These are phyloP conservation scores for Furcifer pardalis DNA, from an alignment of 2,797 vertebrate species.

Conservation along the genomic window DNA sequence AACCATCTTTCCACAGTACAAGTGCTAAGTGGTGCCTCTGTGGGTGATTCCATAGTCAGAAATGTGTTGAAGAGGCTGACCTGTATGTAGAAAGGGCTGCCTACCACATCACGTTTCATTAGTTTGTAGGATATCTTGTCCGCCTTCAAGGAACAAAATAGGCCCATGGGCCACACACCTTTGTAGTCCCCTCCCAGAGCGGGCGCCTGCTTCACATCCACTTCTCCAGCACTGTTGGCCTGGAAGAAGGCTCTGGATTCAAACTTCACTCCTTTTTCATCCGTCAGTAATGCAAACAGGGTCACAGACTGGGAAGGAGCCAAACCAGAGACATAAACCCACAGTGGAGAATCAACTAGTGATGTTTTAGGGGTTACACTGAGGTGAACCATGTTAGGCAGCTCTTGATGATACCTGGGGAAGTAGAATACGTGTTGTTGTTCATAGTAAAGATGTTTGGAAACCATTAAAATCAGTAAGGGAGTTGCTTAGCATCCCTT, in stretches of 20 bases:
- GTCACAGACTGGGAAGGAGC: constrained; percentile 72
- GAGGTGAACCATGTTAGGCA: constrained; percentile 58
- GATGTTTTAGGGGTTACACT: constrained; percentile 39
- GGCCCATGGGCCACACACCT: constrained; percentile 84
- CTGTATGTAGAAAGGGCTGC: constrained; percentile 68
- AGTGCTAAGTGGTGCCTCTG: constrained; percentile 51
- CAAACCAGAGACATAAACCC: constrained; percentile 75
- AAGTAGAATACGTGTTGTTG: background rate
- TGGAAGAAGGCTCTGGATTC: constrained; percentile 72
- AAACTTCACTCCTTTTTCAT: constrained; percentile 76
- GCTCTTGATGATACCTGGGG: background rate
- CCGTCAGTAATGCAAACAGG: constrained; percentile 72
- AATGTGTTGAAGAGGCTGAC: constrained; percentile 52
- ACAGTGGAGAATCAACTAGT: constrained; percentile 72
- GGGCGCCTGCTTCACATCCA: constrained; percentile 67
- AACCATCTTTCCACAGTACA: constrained; percentile 72
- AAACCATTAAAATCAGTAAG: too few relatives aligned
- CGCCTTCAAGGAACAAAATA: constrained; percentile 81
- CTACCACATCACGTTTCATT: constrained; percentile 73
- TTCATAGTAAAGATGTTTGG: background rate
- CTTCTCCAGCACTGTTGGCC: constrained; percentile 68
- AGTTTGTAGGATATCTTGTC: constrained; percentile 73
- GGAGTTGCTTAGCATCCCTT: background rate
- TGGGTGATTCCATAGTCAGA: accelerated
- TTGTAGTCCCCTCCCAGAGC: constrained; percentile 81